These are phyloP conservation scores for Oncorhynchus nerka DNA, from an alignment of 2,113 vertebrate genomes.

Conservation along the genomic window DNA sequence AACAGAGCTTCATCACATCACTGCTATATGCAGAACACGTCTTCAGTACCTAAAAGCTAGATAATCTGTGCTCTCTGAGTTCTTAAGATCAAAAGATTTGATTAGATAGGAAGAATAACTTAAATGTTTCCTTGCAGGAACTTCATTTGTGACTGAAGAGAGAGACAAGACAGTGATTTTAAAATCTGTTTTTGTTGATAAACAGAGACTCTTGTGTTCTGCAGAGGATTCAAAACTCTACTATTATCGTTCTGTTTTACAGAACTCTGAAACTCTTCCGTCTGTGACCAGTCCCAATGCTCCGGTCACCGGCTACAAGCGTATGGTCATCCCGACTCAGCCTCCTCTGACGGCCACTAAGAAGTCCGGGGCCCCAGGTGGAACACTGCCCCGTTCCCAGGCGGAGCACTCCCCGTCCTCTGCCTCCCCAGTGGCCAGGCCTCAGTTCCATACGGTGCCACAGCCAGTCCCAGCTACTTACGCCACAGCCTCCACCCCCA, in stretches of 20 bases:
- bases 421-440: constrained; percentile 69
- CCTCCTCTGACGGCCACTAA: constrained; percentile 94
- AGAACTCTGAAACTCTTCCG: constrained; percentile 73
- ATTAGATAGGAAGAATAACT: too few species aligned
- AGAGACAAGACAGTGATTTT: too few species aligned
- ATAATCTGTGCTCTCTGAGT: too few species aligned
- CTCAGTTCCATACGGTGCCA: constrained; percentile 76
- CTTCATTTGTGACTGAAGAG: too few species aligned
- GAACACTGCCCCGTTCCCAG: constrained; percentile 47
- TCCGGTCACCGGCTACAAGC: constrained; percentile 91
- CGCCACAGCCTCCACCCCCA: constrained; percentile 86
- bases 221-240: too few species aligned
- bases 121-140: too few species aligned
- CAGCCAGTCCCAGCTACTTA: constrained; percentile 88
- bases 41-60: too few species aligned
- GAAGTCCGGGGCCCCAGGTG: constrained; percentile 71
- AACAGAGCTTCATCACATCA: too few species aligned
- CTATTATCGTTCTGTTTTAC: constrained; percentile 10
- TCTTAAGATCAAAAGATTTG: too few species aligned
- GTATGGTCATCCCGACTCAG: constrained; percentile 94
- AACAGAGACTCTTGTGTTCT: too few species aligned
- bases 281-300: constrained; percentile 68
- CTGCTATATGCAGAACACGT: too few species aligned
- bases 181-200: too few species aligned
- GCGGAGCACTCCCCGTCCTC: constrained; percentile 50